phyloP scores from a whole-genome alignment of 2,888 invertebrate species.

The Willowsia nigromaculata region DNA sequence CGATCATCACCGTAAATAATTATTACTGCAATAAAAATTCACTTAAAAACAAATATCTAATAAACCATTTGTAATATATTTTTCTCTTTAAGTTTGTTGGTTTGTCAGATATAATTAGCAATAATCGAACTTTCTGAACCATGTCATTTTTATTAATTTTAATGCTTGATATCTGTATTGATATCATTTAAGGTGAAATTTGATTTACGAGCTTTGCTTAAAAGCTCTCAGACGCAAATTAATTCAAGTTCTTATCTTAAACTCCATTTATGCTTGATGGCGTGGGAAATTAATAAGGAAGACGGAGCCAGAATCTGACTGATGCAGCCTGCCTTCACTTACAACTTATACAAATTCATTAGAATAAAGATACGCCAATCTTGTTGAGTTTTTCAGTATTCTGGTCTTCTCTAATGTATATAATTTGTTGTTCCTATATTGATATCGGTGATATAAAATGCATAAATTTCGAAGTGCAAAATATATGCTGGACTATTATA shows the following conservation, averaged over 20 bases:
- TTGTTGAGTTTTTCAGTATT: neutral
- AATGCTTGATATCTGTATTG: too few relatives aligned
- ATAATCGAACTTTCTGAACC: too few relatives aligned
- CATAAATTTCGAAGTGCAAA: neutral
- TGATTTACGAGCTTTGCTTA: neutral
- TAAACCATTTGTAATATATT: too few relatives aligned
- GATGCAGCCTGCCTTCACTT: neutral
- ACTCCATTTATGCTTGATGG: conserved; percentile 6
- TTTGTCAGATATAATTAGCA: too few relatives aligned
- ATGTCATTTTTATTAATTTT: too few relatives aligned
- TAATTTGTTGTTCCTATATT: neutral
- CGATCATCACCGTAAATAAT: too few relatives aligned
- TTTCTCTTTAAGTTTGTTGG: too few relatives aligned
- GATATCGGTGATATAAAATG: neutral
- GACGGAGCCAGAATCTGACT: neutral
- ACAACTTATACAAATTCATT: neutral
- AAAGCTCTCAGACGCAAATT: neutral
- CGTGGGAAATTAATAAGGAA: conserved; percentile 50
- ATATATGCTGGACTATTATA: neutral
- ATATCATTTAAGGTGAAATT: neutral
- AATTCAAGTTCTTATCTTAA: neutral
- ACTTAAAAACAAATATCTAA: too few relatives aligned
- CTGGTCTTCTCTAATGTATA: neutral
- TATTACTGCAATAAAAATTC: too few relatives aligned
- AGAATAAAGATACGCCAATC: neutral